Percentiles rank a stretch among this genome's conserved stretches.
Conservation (phyloP, 2,797 vertebrate genomes). For the Erethizon dorsatum region DNA sequence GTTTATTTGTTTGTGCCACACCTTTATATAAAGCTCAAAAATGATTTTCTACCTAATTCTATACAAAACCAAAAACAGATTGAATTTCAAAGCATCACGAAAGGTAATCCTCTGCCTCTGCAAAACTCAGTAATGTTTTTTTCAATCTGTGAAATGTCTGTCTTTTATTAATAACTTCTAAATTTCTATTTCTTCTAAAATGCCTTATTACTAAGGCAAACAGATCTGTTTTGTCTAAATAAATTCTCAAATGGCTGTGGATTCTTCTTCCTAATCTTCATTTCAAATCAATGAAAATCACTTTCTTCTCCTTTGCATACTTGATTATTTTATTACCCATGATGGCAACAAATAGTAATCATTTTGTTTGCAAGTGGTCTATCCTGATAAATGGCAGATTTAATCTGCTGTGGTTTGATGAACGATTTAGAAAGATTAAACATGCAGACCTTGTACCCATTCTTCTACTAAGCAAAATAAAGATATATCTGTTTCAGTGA, state of each 20-base stretch:
- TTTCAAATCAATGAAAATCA: slow-evolving; percentile 2
- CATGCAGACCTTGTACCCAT: not conserved
- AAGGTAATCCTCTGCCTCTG: not conserved
- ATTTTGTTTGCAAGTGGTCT: not conserved
- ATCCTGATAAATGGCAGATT: not conserved
- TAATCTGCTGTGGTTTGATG: not conserved
- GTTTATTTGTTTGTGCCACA: not conserved
- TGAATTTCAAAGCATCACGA: not conserved
- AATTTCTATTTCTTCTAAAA: not conserved
- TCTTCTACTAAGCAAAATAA: not conserved
- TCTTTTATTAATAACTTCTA: not conserved
- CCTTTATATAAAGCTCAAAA: not conserved
- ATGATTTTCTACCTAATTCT: not conserved
- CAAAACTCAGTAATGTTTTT: not conserved
- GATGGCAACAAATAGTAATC: not conserved
- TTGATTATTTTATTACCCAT: slow-evolving; percentile 14
- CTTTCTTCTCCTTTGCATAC: not conserved
- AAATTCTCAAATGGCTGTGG: not conserved
- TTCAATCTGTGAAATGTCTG: not conserved
- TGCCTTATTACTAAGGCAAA: not conserved
- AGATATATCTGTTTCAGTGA: not conserved
- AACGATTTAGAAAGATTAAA: not conserved
- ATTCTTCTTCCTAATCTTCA: not conserved
- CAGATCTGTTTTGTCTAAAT: not conserved
- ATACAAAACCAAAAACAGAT: not conserved